phyloP scores from a whole-genome alignment of 1,140 invertebrate genomes.

The Oreohelix idahoensis region DNA sequence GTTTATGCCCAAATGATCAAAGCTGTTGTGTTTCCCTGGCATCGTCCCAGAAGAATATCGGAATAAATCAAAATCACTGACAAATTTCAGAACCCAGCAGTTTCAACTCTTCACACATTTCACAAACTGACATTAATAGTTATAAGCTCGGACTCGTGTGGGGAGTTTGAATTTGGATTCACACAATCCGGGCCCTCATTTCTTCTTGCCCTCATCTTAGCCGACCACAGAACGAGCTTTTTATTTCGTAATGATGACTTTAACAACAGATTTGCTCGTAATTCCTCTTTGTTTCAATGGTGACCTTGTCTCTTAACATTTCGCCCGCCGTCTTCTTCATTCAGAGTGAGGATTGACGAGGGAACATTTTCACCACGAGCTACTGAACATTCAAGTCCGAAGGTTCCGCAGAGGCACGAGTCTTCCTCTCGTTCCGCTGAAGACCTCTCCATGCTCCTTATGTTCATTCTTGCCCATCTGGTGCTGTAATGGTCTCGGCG shows the following conservation, averaged over 20 bases:
- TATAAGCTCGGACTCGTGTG: neutral
- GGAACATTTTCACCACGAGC: neutral
- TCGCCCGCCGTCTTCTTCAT: neutral
- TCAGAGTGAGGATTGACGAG: neutral
- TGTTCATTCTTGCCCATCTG: conserved; percentile 18
- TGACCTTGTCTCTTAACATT: neutral
- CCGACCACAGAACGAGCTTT: conserved; percentile 13
- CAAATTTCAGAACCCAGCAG: neutral
- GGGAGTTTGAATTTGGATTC: neutral
- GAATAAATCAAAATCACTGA: neutral
- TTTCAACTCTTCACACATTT: neutral
- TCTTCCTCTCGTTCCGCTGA: neutral
- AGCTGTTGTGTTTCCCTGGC: neutral
- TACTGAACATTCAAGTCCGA: neutral
- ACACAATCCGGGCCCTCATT: neutral
- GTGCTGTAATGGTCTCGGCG: neutral
- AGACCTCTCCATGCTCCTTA: neutral
- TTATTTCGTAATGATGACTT: conserved; percentile 7
- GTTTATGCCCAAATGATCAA: neutral
- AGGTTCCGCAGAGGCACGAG: neutral
- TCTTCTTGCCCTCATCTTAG: neutral
- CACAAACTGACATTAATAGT: neutral
- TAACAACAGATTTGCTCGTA: conserved; percentile 4
- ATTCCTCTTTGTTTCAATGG: neutral
- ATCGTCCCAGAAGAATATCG: neutral